Evolutionary conservation across 2,888 invertebrate genomes (phyloP), one percentile per base, ranked within the genome.

Genomic region (Serripes groenlandicus): DNA sequence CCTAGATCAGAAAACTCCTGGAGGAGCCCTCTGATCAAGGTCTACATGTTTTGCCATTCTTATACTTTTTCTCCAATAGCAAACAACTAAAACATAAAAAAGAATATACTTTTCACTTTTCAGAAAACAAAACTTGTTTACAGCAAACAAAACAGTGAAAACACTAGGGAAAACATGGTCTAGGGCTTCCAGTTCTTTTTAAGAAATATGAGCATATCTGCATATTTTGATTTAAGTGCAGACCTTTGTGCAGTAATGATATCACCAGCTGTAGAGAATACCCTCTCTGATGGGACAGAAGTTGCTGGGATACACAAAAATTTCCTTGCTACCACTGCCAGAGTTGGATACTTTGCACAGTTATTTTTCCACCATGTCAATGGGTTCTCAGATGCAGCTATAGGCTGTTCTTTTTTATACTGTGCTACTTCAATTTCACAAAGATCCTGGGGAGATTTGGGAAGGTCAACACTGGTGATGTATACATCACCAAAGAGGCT

Each of bases 401-500:
- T 62, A 30, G 73, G 37, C 18, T 21, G 21, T 28, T 73, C 73
- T 18, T 37, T 28, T 30, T 21, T 60, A 28, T 62, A 73, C 18
- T 73, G 3, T 11, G 23, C 15, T 4, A 73, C 32, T 28, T 73
- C 73, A 26, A 11, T 7, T 30, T 73, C 73, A 62, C 5, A 3
- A 1, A 42, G 4, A 21, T 60, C 37, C 23, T 73, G 60, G 2
- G 30, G 30, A 3, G 80, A 68, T 52, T 77, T 76, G 23, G 83
- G 18, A 28, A 42, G 23, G 26, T 76, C 77, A 54, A 74, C 71
- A 35, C 68, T 32, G 1, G 71, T 35, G 11, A 80, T 42, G 35
- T 72, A 80, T 15, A 78, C 80, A 69, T 83, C 83, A 21, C 80
- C 74, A 71, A 83, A 80, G 1, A 62, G 66, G n/a, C 37, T 32